Evolutionary conservation across 2,797 vertebrate genomes (phyloP).

Genomic region (Triplophysa yarkandensis): DNA sequence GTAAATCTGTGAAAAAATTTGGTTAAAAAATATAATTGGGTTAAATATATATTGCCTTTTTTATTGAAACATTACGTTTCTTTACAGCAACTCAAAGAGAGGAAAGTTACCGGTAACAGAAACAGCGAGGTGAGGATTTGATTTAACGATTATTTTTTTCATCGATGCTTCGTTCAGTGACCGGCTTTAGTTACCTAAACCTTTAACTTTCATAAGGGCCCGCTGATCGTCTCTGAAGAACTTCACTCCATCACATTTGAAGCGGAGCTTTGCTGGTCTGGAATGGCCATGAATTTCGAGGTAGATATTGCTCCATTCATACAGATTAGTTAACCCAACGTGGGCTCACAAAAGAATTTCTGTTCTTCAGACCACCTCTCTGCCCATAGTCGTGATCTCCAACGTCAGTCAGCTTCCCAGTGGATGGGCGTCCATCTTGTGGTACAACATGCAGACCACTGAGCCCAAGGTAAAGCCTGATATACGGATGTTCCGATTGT

Average conservation of each 20-base stretch:
- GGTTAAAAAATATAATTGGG: background rate
- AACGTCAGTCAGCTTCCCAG: conserved; percentile 96
- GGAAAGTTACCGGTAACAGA: conserved; percentile 88
- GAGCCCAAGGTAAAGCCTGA: conserved; percentile 84
- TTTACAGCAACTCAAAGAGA: conserved; percentile 93
- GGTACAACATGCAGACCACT: conserved; percentile 95
- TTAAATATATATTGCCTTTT: background rate
- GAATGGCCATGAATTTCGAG: conserved; percentile 86
- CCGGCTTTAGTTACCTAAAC: background rate
- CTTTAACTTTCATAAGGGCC: conserved; percentile 70
- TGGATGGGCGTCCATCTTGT: conserved; percentile 96
- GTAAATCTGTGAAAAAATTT: conserved; percentile 64
- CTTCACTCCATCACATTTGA: conserved; percentile 88
- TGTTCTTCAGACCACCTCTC: conserved; percentile 81
- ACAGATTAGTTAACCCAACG: background rate
- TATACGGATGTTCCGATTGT: background rate
- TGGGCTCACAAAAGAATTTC: background rate
- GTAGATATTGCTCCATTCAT: too few species aligned
- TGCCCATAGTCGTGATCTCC: conserved; percentile 95
- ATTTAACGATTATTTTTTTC: background rate
- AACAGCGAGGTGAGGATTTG: conserved; percentile 86
- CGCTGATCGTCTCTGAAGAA: conserved; percentile 87
- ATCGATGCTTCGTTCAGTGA: background rate
- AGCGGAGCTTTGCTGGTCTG: conserved; percentile 86
- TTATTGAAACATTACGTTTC: background rate